Conservation (phyloP, 2,888 invertebrate genomes). For the Achlya flavicornis region DNA sequence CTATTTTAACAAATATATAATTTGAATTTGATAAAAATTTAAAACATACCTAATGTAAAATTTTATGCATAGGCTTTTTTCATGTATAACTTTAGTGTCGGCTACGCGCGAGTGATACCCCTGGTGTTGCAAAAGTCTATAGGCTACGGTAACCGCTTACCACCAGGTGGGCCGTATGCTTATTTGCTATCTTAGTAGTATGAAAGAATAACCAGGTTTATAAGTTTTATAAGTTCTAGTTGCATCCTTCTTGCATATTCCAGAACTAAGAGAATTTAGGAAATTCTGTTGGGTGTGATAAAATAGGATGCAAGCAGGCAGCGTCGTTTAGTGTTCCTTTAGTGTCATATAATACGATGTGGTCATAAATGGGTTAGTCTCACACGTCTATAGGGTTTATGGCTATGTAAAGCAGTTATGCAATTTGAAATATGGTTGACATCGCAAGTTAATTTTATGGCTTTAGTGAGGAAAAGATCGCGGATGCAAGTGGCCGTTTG, state of each 20-base stretch:
- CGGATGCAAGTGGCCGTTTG: too few species aligned
- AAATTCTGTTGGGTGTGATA: slow-evolving; percentile 2
- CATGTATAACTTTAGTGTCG: too few species aligned
- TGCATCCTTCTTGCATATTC: background rate
- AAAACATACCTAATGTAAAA: too few species aligned
- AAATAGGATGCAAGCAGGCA: slow-evolving; percentile 6
- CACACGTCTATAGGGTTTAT: background rate
- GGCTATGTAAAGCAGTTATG: slow-evolving; percentile 3
- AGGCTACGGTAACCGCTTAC: too few species aligned
- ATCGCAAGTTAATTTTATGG: background rate
- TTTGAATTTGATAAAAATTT: too few species aligned
- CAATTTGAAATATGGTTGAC: background rate
- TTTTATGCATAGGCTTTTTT: too few species aligned
- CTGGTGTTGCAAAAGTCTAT: too few species aligned
- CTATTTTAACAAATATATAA: too few species aligned
- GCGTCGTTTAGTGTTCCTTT: slow-evolving; percentile 8
- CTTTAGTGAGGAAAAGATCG: background rate
- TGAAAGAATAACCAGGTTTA: background rate
- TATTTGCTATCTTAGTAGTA: too few species aligned
- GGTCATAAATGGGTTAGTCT: background rate
- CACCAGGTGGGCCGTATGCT: too few species aligned
- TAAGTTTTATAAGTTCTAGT: background rate
- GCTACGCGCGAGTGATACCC: too few species aligned
- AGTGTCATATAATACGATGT: too few species aligned
- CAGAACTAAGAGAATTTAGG: background rate